Conservation (phyloP, 2,113 vertebrate genomes). For the Nibea albiflora region DNA sequence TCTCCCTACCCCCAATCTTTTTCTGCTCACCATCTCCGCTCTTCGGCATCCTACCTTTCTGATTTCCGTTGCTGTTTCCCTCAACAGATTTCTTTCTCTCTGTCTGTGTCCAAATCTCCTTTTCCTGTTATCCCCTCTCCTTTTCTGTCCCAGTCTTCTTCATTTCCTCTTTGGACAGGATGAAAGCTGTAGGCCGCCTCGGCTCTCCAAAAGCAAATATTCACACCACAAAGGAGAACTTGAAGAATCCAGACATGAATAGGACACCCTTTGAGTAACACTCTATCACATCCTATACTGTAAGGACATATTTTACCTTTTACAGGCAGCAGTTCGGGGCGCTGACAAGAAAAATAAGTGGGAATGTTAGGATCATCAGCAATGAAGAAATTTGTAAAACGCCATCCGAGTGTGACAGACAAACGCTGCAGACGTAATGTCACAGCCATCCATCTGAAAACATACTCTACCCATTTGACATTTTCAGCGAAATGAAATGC, state of each 20-base stretch:
- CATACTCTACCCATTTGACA: slow-evolving; percentile 25
- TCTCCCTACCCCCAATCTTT: neutral
- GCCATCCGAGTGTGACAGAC: neutral
- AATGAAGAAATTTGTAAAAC: slow-evolving; percentile 25
- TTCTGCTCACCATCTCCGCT: neutral
- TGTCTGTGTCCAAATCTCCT: neutral
- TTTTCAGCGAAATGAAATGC: slow-evolving; percentile 36
- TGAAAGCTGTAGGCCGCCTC: slow-evolving; percentile 37
- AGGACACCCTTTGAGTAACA: slow-evolving; percentile 13
- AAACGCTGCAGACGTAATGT: slow-evolving; percentile 13
- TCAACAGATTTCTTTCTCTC: neutral
- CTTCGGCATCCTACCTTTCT: neutral
- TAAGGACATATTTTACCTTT: slow-evolving; percentile 15
- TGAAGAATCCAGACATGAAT: slow-evolving; percentile 28
- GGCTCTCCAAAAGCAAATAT: slow-evolving; percentile 21
- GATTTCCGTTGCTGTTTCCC: neutral
- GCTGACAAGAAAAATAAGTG: neutral
- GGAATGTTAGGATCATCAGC: neutral
- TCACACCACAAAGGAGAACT: slow-evolving; percentile 28
- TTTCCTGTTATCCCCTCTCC: neutral
- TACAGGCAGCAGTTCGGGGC: neutral
- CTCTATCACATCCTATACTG: slow-evolving; percentile 9
- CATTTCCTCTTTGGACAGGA: slow-evolving; percentile 23
- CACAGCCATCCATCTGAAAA: slow-evolving; percentile 29
- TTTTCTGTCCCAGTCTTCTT: slow-evolving; percentile 15